Evolutionary conservation across 2,113 vertebrate species (phyloP), one percentile per base, ranked within the genome.

Genomic region (human): DNA sequence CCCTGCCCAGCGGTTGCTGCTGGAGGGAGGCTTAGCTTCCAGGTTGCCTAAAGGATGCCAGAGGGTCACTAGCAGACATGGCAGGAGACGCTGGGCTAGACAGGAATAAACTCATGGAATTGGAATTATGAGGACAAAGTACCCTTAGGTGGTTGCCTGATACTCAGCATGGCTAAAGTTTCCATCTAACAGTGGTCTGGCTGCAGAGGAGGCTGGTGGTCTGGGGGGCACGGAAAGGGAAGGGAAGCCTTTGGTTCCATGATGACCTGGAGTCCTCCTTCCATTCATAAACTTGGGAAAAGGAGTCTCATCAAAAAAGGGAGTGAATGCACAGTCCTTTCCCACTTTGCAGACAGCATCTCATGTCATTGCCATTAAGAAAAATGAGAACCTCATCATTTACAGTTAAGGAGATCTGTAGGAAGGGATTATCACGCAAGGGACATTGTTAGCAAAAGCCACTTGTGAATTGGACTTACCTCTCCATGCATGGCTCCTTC

Each of bases 391-490:
- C 64, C 55, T 66, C 38, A 0, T 1, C 12, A 5, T 4, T 17
- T 0, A 2, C 0, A 0, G 0, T 32, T 10, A 18, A 6, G 2
- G 32, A 25, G 7, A 25, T 40, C 57, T 48, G 57, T 3, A 22
- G 68, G 55, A 59, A 55, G 9, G 8, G 8, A 2, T 30, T 3
- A 3, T 2, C 4, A 5, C 1, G 48, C 22, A 1, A 4, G 68
- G 3, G 12, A 0, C 13, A 1, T 0, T 5, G 2, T 12, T 55
- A 5, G 32, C 48, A 8, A 40, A 6, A 68, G 25, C 1, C 1
- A 9, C 8, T 52, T 32, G 52, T 1, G 59, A 16, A 2, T 2
- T 4, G 5, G n/a, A 11, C 55, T 22, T 22, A 3, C 5, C 17
- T 35, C 45, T 64, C 52, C 0, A 1, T 12, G 50, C 20, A 1